Base-by-base conservation (phyloP, 2,888 invertebrate genomes). In the Chrysolina oricalcia region DNA sequence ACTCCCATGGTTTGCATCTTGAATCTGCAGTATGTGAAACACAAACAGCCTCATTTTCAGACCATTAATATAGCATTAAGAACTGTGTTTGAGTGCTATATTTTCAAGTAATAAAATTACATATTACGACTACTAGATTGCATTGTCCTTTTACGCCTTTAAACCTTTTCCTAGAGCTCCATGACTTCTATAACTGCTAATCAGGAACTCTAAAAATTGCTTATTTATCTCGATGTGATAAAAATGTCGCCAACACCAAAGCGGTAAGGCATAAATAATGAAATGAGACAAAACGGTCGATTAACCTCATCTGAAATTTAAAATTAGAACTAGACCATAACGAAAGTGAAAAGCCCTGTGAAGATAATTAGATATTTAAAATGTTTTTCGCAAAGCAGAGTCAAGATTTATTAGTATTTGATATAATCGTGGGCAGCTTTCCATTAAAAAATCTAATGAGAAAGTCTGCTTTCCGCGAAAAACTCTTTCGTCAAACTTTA, bases 271-370 rank as follows among this genome's bases (percentile, higher is more conserved):
- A 68, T 68, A 67, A 73, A 73, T 59, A 73, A 73, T 62, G 43
- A 68, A 68, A 73, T 67, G 68, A 43, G 56, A 73, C 67, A 21
- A 59, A 71, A 73, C 73, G 68, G 67, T 73, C 73, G 67, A 73
- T 73, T 73, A 73, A 73, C 66, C 67, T 59, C 68, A 73, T 27
- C 59, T 50, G 50, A 48, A 67, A 66, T 66, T 82, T 79, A 70
- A 74, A 78, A 69, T 75, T 82, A 80, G 80, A 82, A 81, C 82
- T 80, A 82, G 81, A 82, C 77, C 81, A 77, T 74, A 81, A 80
- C 81, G 81, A 81, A 83, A 84, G 84, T 83, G 84, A 82, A 84
- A 83, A 83, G 80, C 82, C 82, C 81, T 83, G 83, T 82, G 81
- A 82, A 80, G 83, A 83, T 83, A 83, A 84, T 84, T 82, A 82